Conservation (phyloP, 2,113 vertebrate species). For the Hymenochirus boettgeri region DNA sequence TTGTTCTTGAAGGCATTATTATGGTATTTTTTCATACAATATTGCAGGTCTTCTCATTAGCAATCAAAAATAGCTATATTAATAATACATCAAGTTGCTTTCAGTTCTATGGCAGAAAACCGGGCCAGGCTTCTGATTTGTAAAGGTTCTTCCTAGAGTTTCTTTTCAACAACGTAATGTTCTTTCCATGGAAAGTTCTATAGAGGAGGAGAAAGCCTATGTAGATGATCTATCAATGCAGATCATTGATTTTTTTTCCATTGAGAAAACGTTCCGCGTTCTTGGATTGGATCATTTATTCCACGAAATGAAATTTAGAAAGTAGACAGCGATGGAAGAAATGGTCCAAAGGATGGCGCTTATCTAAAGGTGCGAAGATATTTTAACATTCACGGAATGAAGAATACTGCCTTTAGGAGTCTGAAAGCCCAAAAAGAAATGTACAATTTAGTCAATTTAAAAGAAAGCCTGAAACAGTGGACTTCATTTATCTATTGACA, state of each 20-base stretch:
- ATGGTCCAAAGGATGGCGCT: slow-evolving; percentile 65
- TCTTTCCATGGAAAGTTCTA: slow-evolving; percentile 1
- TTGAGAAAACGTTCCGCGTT: slow-evolving; percentile 41
- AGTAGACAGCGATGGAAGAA: slow-evolving; percentile 64
- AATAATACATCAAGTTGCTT: slow-evolving; percentile 48
- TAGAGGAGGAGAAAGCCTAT: slow-evolving; percentile 1
- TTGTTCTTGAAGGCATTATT: slow-evolving; percentile 8
- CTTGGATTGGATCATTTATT: slow-evolving; percentile 67
- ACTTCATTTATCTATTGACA: no score
- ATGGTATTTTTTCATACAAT: slow-evolving; percentile 15
- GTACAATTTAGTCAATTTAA: no score
- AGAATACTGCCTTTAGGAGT: slow-evolving; percentile 71
- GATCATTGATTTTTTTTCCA: slow-evolving; percentile 2
- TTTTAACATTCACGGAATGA: slow-evolving; percentile 62
- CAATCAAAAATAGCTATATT: slow-evolving; percentile 51
- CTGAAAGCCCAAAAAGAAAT: slow-evolving; percentile 61
- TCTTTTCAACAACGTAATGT: not conserved
- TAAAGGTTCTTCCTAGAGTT: not conserved
- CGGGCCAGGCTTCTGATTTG: not conserved
- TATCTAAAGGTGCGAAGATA: slow-evolving; percentile 82
- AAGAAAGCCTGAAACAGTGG: no score
- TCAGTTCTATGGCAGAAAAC: not conserved
- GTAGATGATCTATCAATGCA: slow-evolving; percentile 1
- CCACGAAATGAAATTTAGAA: slow-evolving; percentile 6
- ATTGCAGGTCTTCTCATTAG: slow-evolving; percentile 56